Evolutionary conservation across 2,113 vertebrate species (phyloP), one percentile per base, ranked within the genome.

Genomic region (Prolemur simus): DNA sequence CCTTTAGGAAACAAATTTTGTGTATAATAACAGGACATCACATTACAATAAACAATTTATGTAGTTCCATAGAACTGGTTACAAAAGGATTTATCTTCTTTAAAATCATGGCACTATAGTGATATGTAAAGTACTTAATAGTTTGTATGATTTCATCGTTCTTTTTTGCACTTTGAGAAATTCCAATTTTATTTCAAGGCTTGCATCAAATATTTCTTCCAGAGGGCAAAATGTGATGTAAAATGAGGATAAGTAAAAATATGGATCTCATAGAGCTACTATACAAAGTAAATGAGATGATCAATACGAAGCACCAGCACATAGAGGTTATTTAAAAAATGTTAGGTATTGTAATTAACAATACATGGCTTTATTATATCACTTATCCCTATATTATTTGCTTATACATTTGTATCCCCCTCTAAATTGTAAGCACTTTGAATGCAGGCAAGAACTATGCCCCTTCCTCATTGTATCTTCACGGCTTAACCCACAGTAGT

Each of bases 121-220:
- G 39, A 47, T 7, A 76, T 29, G 12, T 21, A 39, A 94, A 34
- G 9, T 77, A 63, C 27, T 88, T 54, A 81, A 63, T 68, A 84
- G 88, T 89, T 93, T 82, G 9, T 95, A 45, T 34, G n/a, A 74
- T 60, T 92, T 90, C 42, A 66, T 87, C 73, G 27, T 78, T 77
- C 20, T 80, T 92, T 89, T 71, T 63, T 93, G 34, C 13, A 85
- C 13, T 69, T 85, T 63, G 52, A 77, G 23, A 93, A 91, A 91
- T 60, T 91, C 8, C 86, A 71, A 85, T 64, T 81, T 94, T 56
- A 86, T 80, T 74, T 87, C 49, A 96, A 94, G 49, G 3, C 21
- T 94, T 82, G 18, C 47, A 74, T 73, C 13, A 80, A 83, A 54
- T 82, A 74, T 83, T 97, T 96, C 69, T 82, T 69, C 12, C 18